These are phyloP conservation scores for Brachionus calyciflorus DNA, from an alignment of 1,140 invertebrate genomes.

Conservation along the genomic window DNA sequence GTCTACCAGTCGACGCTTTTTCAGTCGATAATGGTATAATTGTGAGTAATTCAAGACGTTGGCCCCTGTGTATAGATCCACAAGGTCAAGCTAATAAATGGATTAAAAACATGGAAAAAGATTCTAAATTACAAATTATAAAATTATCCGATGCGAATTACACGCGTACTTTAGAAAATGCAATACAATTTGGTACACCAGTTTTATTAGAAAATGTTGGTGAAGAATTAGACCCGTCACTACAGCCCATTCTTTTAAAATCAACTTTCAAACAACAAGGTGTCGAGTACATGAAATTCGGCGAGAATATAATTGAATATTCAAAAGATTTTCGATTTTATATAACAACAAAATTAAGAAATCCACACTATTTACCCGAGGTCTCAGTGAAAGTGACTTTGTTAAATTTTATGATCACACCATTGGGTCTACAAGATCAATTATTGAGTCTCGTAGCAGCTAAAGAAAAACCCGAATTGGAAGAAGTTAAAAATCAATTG, in stretches of 20 bases:
- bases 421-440: slow-evolving; percentile 61
- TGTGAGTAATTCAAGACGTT: slow-evolving; percentile 58
- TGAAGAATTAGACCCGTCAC: slow-evolving; percentile 60
- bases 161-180: slow-evolving; percentile 58
- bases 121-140: slow-evolving; percentile 58
- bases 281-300: slow-evolving; percentile 60
- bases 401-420: slow-evolving; percentile 62
- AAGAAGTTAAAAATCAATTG: slow-evolving; percentile 62
- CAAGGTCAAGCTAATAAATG: slow-evolving; percentile 68
- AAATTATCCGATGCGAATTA: slow-evolving; percentile 60
- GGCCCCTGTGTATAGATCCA: slow-evolving; percentile 62
- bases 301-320: slow-evolving; percentile 60
- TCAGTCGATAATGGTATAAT: slow-evolving; percentile 62
- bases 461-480: slow-evolving; percentile 61
- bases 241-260: slow-evolving; percentile 60
- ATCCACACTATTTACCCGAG: slow-evolving; percentile 62
- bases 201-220: slow-evolving; percentile 61
- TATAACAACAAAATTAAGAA: slow-evolving; percentile 60
- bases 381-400: slow-evolving; percentile 61
- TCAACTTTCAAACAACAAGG: slow-evolving; percentile 59
- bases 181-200: slow-evolving; percentile 60
- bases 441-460: slow-evolving; percentile 61
- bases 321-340: slow-evolving; percentile 56
- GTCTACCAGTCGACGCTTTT: slow-evolving; percentile 60
- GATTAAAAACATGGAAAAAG: slow-evolving; percentile 80